These are phyloP conservation scores for Microtus pennsylvanicus DNA, from an alignment of 2,113 vertebrate genomes.

Conservation along the genomic window DNA sequence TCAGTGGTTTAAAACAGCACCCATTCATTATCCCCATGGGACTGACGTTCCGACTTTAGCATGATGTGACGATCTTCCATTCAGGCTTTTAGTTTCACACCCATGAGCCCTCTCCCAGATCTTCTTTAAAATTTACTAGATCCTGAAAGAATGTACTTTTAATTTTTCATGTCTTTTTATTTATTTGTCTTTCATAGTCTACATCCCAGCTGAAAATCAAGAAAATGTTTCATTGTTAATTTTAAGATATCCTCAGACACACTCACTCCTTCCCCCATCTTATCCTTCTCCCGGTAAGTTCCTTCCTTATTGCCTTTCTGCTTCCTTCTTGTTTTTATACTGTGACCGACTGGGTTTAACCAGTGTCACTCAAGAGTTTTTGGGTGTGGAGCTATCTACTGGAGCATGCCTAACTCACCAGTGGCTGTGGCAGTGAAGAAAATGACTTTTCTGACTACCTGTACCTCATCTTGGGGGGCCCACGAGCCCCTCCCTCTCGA, in stretches of 20 bases:
- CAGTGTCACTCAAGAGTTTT: neutral
- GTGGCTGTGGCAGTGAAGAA: neutral
- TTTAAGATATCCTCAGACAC: neutral
- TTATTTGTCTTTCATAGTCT: neutral
- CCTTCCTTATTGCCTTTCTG: neutral
- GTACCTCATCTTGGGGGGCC: neutral
- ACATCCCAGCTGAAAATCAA: neutral
- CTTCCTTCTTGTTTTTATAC: neutral
- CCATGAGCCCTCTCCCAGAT: neutral
- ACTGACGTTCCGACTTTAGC: neutral
- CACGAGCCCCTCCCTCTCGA: neutral
- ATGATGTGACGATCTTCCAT: neutral
- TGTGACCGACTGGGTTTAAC: neutral
- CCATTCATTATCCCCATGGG: neutral
- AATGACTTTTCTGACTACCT: neutral
- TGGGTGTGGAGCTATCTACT: neutral
- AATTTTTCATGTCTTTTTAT: neutral
- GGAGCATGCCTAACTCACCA: neutral
- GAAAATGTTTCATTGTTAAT: neutral
- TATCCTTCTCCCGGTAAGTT: neutral
- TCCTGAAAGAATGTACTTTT: neutral
- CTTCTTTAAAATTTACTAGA: neutral
- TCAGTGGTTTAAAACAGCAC: neutral
- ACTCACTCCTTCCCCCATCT: rapidly evolving
- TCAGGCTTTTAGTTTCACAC: neutral